phyloP scores from a whole-genome alignment of 2,888 invertebrate species.

The Lochmaea crataegi region DNA sequence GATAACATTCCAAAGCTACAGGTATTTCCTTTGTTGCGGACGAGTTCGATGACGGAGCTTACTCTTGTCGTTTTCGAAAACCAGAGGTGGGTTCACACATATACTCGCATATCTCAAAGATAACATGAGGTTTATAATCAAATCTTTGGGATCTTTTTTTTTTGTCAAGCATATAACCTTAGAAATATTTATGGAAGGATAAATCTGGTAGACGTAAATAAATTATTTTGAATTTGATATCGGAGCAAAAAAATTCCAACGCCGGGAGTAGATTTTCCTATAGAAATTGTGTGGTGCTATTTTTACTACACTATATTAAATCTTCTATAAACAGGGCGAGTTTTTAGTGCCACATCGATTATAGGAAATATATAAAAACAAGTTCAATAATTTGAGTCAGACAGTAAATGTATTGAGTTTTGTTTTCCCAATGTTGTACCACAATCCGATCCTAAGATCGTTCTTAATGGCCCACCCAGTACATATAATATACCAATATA shows the following conservation, averaged over 20 bases:
- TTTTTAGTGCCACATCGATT: no score
- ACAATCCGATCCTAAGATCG: no score
- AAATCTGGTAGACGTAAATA: neutral
- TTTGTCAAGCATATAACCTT: neutral
- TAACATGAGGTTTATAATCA: neutral
- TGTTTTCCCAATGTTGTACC: no score
- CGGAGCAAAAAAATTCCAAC: neutral
- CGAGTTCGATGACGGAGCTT: slow-evolving; percentile 35
- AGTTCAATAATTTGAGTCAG: no score
- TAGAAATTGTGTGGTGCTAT: no score
- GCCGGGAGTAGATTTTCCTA: no score
- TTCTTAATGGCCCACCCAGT: no score
- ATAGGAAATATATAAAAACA: no score
- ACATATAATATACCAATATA: no score
- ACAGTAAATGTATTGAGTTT: no score
- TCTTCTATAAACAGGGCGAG: no score
- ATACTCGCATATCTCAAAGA: neutral
- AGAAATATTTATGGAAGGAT: neutral
- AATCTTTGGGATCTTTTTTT: neutral
- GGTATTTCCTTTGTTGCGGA: slow-evolving; percentile 58
- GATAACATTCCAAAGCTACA: slow-evolving; percentile 56
- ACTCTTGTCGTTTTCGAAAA: slow-evolving; percentile 23
- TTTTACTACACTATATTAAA: no score
- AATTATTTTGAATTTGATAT: neutral
- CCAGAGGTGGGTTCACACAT: slow-evolving; percentile 11